Base-by-base conservation (phyloP, 2,888 invertebrate genomes). In the Idaea straminata region DNA sequence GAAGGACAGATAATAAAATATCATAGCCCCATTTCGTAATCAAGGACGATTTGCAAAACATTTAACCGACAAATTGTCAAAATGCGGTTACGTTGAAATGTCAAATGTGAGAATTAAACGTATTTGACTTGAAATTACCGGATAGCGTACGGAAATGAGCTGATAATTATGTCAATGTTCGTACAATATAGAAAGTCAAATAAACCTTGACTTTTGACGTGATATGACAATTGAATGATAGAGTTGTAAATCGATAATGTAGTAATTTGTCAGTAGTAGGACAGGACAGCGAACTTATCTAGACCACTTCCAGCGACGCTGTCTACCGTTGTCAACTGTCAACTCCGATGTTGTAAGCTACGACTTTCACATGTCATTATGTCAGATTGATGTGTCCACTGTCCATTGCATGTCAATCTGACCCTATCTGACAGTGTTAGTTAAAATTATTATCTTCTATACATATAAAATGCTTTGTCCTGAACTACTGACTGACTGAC, bases 1-100 rank as follows among this genome's bases (percentile, higher is more conserved):
- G 69, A 74, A 78, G 75, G 87, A 88, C 68, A 76, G 79, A 80
- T 81, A 73, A 79, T 78, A 72, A 74, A 81, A 80, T 79, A 77
- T 74, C 74, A 69, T 72, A 80, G 76, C 76, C 82, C 80, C 75
- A 81, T 90, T 87, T 89, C 87, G 83, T 84, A 89, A 89, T 81
- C 89, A 91, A 91, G 91, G 90, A 85, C 90, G 84, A 77, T 82
- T 85, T 83, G 82, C 84, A 83, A 88, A 88, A 84, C 80, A 80
- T 77, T 47, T 76, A 83, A 73, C 74, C 74, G 77, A 81, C 80
- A 78, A 82, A 80, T 76, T 77, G 80, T 76, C 78, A 77, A 78
- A 79, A 80, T 79, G 77, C 75, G 71, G 79, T 76, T 81, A 82
- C 83, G 78, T 70, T 77, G 76, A 86, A 87, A 88, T 86, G 81